A percentile compares a stretch with the other conserved stretches of the same genome.
Evolutionary conservation across 2,113 vertebrate species (phyloP).

Genomic region (Nothocercus julius): DNA sequence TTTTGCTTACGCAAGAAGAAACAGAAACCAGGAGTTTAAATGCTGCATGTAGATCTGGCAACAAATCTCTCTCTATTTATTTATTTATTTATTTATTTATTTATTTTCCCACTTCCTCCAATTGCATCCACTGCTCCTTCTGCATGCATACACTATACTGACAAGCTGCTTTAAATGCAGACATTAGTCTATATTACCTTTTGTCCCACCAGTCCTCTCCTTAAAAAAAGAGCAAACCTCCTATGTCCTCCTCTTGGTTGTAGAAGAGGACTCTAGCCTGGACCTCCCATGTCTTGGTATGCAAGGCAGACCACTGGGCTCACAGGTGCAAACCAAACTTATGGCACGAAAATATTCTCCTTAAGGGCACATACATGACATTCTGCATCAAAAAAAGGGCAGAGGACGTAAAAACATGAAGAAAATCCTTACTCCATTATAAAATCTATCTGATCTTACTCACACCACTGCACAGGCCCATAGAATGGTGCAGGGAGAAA

Average conservation of each 20-base stretch:
- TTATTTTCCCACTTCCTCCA: not conserved
- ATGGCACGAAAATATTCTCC: not conserved
- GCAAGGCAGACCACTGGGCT: not conserved
- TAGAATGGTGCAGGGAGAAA: not conserved
- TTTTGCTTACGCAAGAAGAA: no score
- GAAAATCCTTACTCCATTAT: not conserved
- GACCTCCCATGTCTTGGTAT: not conserved
- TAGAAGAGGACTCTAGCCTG: not conserved
- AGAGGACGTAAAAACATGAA: not conserved
- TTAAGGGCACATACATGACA: not conserved
- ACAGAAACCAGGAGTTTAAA: not conserved
- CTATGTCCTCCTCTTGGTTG: not conserved
- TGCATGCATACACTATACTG: not conserved
- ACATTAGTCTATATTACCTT: not conserved
- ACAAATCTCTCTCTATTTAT: not conserved
- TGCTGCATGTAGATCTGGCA: not conserved
- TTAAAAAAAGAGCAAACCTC: not conserved
- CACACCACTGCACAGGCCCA: not conserved
- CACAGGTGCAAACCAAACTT: not conserved
- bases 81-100: not conserved
- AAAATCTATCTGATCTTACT: not conserved
- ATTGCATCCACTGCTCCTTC: not conserved
- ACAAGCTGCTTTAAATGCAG: not conserved
- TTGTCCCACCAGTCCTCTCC: not conserved
- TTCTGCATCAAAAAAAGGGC: not conserved